Conservation (phyloP, 2,113 vertebrate species). For the Trichechus manatus region DNA sequence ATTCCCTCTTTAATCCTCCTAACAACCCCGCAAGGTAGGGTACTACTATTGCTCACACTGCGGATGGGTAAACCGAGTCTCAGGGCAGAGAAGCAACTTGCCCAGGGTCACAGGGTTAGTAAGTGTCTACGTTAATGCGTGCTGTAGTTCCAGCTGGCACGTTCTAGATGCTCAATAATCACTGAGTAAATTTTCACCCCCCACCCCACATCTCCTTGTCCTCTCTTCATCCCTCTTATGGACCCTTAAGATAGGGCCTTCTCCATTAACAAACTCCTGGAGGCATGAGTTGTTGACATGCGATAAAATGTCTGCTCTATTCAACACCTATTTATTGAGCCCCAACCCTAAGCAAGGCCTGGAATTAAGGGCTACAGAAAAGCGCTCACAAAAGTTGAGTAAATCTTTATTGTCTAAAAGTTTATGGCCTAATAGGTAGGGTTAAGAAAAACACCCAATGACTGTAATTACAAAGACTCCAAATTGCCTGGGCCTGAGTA, state of each 20-base stretch:
- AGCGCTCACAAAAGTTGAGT: background rate
- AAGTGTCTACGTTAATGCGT: background rate
- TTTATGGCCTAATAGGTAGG: background rate
- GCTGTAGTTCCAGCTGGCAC: too few relatives aligned
- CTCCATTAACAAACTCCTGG: background rate
- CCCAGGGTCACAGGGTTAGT: background rate
- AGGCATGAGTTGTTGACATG: background rate
- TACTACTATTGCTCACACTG: too few relatives aligned
- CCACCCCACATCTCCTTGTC: background rate
- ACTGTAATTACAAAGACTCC: constrained; percentile 55
- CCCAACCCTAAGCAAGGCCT: background rate
- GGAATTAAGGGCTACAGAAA: constrained; percentile 23
- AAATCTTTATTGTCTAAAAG: constrained; percentile 11
- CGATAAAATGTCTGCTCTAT: background rate
- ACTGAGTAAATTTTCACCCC: background rate
- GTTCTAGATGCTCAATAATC: background rate
- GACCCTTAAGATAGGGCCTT: background rate
- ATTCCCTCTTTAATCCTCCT: background rate
- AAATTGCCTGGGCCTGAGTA: background rate
- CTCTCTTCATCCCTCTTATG: background rate
- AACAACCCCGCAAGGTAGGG: background rate
- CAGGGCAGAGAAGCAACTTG: background rate
- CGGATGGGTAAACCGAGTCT: background rate
- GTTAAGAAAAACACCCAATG: background rate
- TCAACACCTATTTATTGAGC: background rate